These are phyloP conservation scores for Campylomormyrus numenius DNA, from an alignment of 2,113 vertebrate genomes.

Conservation along the genomic window DNA sequence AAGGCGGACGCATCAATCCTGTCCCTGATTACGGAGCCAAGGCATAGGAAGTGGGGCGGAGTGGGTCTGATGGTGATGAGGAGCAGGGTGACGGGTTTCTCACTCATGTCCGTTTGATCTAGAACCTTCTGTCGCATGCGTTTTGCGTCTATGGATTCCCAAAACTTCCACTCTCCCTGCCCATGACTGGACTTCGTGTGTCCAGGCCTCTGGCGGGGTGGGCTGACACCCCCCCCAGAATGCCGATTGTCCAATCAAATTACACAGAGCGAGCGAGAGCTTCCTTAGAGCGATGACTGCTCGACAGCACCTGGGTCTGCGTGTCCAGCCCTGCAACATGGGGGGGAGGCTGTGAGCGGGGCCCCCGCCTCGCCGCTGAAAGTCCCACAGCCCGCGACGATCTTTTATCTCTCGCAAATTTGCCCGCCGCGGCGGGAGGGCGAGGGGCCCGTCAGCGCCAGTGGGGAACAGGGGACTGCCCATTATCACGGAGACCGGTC, in stretches of 20 bases:
- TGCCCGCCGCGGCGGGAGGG: slow-evolving; percentile 47
- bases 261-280: neutral
- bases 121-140: neutral
- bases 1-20: slow-evolving; percentile 34
- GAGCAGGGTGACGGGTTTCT: neutral
- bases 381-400: neutral
- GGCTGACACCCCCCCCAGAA: neutral
- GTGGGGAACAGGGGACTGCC: neutral
- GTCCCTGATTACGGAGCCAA: slow-evolving; percentile 31
- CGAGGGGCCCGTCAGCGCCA: neutral
- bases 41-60: neutral
- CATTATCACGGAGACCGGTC: slow-evolving; percentile 21
- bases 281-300: neutral
- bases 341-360: neutral
- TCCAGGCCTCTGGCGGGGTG: neutral
- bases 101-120: neutral
- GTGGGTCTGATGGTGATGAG: neutral
- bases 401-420: slow-evolving; percentile 7
- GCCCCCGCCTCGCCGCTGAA: neutral
- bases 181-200: neutral
- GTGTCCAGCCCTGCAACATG: neutral
- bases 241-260: neutral
- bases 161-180: neutral
- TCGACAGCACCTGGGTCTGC: neutral
- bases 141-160: neutral